These are phyloP conservation scores for Podotricha telesiphe DNA, from an alignment of 2,888 invertebrate species.

Conservation along the genomic window DNA sequence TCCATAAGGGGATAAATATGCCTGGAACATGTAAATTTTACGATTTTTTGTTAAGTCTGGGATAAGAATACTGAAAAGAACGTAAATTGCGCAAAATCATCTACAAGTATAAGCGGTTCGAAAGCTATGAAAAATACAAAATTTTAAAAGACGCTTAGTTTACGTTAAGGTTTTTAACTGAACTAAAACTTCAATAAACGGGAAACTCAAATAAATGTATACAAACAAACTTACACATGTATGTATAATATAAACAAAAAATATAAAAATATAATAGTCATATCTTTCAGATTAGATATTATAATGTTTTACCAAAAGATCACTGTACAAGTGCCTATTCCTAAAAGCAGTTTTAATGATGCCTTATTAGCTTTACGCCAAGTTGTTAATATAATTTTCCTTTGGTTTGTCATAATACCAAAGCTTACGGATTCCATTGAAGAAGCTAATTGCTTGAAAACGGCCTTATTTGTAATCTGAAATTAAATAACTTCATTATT, in stretches of 20 bases:
- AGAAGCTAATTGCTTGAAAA: conserved; percentile 60
- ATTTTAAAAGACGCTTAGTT: too few relatives aligned
- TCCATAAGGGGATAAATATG: conserved; percentile 65
- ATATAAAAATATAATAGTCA: too few relatives aligned
- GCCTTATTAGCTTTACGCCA: conserved; percentile 61
- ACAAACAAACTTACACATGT: not conserved
- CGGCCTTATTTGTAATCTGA: conserved; percentile 55
- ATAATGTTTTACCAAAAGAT: conserved; percentile 58
- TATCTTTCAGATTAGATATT: not conserved
- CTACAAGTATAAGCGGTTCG: too few relatives aligned
- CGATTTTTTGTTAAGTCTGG: too few relatives aligned
- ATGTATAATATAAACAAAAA: too few relatives aligned
- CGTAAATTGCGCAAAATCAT: too few relatives aligned
- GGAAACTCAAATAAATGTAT: too few relatives aligned
- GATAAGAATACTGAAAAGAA: too few relatives aligned
- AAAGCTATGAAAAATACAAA: too few relatives aligned
- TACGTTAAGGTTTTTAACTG: too few relatives aligned
- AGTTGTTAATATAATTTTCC: conserved; percentile 55
- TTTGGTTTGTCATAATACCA: conserved; percentile 58
- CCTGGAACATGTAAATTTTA: conserved; percentile 54
- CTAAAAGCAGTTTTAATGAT: conserved; percentile 61
- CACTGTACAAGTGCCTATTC: conserved; percentile 62
- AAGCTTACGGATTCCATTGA: conserved; percentile 67
- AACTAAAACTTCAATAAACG: too few relatives aligned
- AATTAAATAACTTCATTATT: conserved; percentile 10